Conservation (phyloP, 2,797 vertebrate species). For the Eulemur coronatus region DNA sequence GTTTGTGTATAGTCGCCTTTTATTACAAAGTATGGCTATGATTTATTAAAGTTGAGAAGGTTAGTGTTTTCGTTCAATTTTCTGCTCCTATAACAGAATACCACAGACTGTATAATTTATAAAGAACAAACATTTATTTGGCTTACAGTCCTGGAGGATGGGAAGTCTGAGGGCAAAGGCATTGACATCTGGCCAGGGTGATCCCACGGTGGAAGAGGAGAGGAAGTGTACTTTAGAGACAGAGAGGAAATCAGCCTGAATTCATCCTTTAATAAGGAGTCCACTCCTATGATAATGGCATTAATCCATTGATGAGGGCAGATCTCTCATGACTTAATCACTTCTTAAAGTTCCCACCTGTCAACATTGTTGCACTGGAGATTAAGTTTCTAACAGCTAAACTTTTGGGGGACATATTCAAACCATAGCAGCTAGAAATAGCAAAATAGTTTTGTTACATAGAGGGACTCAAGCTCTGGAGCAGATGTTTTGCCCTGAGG, state of each 20-base stretch:
- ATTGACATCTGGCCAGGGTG: background rate
- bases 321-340: background rate
- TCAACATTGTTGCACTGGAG: background rate
- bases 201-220: background rate
- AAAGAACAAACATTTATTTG: background rate
- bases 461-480: background rate
- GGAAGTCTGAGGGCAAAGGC: background rate
- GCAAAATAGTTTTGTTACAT: background rate
- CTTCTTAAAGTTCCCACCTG: background rate
- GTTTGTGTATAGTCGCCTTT: background rate
- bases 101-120: background rate
- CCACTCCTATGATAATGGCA: background rate
- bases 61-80: background rate
- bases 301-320: background rate
- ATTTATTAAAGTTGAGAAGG: background rate
- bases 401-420: background rate
- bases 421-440: background rate
- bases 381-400: background rate
- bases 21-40: background rate
- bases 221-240: background rate
- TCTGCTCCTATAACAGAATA: background rate
- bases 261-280: background rate
- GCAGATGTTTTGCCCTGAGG: background rate
- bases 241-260: background rate
- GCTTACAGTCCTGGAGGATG: background rate